Conservation (phyloP, 2,888 invertebrate genomes). For the Lymantria dispar region DNA sequence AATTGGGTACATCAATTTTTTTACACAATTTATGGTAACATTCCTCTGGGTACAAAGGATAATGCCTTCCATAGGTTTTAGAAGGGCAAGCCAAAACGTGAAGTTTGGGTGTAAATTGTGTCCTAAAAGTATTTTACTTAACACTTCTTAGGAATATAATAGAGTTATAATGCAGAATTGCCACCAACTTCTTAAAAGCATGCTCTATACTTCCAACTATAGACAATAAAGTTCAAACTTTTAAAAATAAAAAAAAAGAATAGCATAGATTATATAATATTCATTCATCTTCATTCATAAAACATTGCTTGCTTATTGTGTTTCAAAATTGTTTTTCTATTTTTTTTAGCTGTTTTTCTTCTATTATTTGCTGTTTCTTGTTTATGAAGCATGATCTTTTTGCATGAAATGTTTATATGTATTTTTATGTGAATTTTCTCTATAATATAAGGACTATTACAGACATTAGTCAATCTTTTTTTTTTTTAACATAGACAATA, state of each 20-base stretch:
- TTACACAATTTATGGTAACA: no score
- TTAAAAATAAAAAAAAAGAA: neutral
- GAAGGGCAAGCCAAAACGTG: no score
- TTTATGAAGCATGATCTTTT: constrained; percentile 28
- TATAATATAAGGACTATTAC: neutral
- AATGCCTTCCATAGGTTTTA: no score
- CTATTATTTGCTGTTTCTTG: constrained; percentile 38
- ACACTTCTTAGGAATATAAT: neutral
- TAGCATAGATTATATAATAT: constrained; percentile 6
- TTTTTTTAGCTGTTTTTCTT: constrained; percentile 41
- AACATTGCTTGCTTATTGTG: constrained; percentile 69
- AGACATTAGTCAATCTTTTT: neutral
- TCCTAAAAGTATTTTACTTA: no score
- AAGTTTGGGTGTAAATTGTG: no score
- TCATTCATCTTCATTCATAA: constrained; percentile 46
- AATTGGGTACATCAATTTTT: no score
- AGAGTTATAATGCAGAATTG: neutral
- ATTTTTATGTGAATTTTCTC: neutral
- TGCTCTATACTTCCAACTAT: constrained; percentile 7
- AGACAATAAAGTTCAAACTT: neutral
- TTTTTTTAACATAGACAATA: no score
- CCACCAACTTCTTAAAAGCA: constrained; percentile 10
- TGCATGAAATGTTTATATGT: constrained; percentile 35
- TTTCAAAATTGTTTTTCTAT: constrained; percentile 34
- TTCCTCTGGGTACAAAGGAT: no score